phyloP scores from a whole-genome alignment of 2,113 vertebrate genomes.

The Micromys minutus region DNA sequence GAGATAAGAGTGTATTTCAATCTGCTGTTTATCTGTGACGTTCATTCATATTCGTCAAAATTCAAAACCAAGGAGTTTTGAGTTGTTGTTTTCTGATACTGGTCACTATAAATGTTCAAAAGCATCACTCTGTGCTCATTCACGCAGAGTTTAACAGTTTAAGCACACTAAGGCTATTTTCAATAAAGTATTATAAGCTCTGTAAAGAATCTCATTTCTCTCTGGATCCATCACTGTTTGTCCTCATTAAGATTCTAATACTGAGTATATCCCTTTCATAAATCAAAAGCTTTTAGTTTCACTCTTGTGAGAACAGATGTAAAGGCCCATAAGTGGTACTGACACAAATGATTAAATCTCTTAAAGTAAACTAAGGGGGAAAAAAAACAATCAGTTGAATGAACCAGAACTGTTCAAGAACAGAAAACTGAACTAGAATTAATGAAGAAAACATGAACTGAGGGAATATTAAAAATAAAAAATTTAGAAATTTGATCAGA shows the following conservation, averaged over 20 bases:
- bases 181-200: background rate
- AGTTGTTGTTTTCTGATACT: background rate
- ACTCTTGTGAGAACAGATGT: no score
- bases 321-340: background rate
- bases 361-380: background rate
- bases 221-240: background rate
- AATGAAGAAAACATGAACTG: background rate
- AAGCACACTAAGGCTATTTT: background rate
- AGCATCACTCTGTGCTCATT: background rate
- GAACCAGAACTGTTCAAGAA: background rate
- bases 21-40: background rate
- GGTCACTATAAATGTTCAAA: background rate
- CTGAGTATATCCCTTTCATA: background rate
- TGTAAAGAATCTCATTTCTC: background rate
- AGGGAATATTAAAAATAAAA: background rate
- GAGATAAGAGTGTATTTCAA: background rate
- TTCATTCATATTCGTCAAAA: background rate
- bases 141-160: background rate
- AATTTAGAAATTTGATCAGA: background rate
- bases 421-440: background rate
- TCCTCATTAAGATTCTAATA: background rate
- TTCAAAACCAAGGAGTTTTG: background rate
- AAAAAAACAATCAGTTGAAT: background rate
- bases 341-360: background rate
- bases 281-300: background rate